Percentiles rank a stretch among this genome's conserved stretches.
Evolutionary conservation across 2,888 invertebrate genomes (phyloP).

Genomic region (Epirrhoe tristata): DNA sequence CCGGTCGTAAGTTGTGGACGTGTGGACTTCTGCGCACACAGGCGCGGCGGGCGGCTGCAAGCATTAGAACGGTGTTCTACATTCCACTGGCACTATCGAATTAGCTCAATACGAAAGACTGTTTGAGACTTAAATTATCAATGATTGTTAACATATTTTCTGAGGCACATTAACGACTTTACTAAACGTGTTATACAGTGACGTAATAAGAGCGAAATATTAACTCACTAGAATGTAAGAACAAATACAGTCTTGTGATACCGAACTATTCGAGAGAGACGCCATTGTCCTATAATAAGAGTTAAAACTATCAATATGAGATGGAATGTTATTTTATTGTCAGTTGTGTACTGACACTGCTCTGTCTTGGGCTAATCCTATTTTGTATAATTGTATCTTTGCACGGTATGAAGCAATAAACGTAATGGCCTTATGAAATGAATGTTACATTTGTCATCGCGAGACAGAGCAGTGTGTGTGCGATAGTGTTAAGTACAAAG

Average conservation of each 20-base stretch:
- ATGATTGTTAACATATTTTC: conserved; percentile 76
- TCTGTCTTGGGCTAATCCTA: conserved; percentile 43
- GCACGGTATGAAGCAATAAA: conserved; percentile 34
- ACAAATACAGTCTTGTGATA: conserved; percentile 85
- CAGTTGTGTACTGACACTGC: conserved; percentile 56
- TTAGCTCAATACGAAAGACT: conserved; percentile 83
- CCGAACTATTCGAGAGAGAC: conserved; percentile 77
- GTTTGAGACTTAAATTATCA: conserved; percentile 77
- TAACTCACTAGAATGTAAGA: conserved; percentile 84
- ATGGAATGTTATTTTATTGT: conserved; percentile 60
- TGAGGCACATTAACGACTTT: conserved; percentile 80
- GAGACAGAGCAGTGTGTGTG: conserved; percentile 52
- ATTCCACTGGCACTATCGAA: conserved; percentile 80
- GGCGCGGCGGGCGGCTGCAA: conserved; percentile 42
- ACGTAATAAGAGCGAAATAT: conserved; percentile 80
- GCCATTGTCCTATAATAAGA: conserved; percentile 72
- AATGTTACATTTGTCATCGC: conserved; percentile 31
- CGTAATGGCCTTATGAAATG: conserved; percentile 36
- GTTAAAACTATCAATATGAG: conserved; percentile 44
- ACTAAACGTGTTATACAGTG: conserved; percentile 80
- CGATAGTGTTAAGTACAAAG: conserved; percentile 71
- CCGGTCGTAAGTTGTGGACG: conserved; percentile 72
- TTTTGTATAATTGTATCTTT: conserved; percentile 28
- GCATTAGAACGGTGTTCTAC: conserved; percentile 61
- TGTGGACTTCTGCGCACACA: conserved; percentile 81